Evolutionary conservation across 2,888 invertebrate genomes (phyloP), one percentile per base, ranked within the genome.

Genomic region (Phaonia tiefii): DNA sequence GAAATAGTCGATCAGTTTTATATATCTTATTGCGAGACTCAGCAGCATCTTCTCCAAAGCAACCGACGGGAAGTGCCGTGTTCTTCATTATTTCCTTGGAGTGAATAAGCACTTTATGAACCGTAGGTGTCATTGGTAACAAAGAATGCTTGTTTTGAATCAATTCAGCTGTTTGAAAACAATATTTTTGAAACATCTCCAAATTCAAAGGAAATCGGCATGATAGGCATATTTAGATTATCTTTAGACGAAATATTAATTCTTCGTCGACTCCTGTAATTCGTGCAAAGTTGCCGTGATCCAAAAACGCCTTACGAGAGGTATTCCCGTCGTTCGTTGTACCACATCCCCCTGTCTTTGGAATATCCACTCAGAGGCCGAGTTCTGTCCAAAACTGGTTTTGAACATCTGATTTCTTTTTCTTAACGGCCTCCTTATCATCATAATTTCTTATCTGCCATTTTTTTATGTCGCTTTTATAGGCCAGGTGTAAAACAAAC

Each of bases 41-140:
- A 7, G 60, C 63, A 46, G 60, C 72, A 17, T 46, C 72, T 46
- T 72, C 72, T 13, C 60, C 60, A 31, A 63, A 72, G 25, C 15
- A 72, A 46, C 63, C 72, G 11, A 63, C 22, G 13, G 63, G 72
- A 11, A 72, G 49, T 10, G 31, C 10, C 1, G 46, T 46, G n/a
- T 63, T 60, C 22, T 60, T 7, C 17, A 72, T 60, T 26, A 72
- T 60, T 15, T 72, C 26, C 44, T 15, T 60, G n/a, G 60, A 60
- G 42, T 72, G 72, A 49, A 72, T 60, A 15, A 72, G 39, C 11
- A 72, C 60, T 46, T 72, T 72, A 25, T 72, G 72, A 1, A 72
- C 60, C 7, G 72, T 60, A 15, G 72, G 22, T 13, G 72, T 63
- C 72, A 72, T 60, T 26, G 63, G 72, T 7, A 60, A 13, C 60